Evolutionary conservation across 2,797 vertebrate genomes (phyloP), one percentile per base, ranked within the genome.

Genomic region (Micrastur ruficollis): DNA sequence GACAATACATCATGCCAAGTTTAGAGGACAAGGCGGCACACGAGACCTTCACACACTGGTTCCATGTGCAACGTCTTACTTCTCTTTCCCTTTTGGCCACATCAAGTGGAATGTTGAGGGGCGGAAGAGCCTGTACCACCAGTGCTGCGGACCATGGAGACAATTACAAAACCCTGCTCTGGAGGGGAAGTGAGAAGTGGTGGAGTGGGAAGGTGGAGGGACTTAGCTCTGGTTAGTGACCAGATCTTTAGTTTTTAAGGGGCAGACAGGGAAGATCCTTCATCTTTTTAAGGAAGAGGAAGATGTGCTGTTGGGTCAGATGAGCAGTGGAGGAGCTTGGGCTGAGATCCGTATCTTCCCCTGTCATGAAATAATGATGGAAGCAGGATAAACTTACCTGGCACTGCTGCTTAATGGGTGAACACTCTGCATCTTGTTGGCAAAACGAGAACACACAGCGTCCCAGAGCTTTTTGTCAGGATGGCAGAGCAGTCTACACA

Each of bases 141-240:
- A 59, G 36, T 1, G 2, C 23, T 3, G 14, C 36, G 42, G 31
- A 93, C 29, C 23, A 72, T 1, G 8, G 31, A 34, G 36, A 72
- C 9, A 12, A 29, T 56, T 74, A 31, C 15, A 78, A 65, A 93
- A 42, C 2, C 2, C 20, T 56, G 14, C 21, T 71, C 31, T 1
- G 6, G 36, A 93, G 18, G 14, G 78, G 52, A 94, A 94, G 75
- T 84, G 86, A 63, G 47, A 95, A 89, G 5, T 34, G 23, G 12
- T 56, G 25, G 27, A 82, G 10, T 52, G 26, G 59, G 55, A 85
- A 80, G 42, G 59, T 71, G 20, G n/a, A 66, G 5, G 4, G 31
- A 67, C 47, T 66, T n/a, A 25, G 32, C n/a, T 63, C 38, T 80
- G 47, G 18, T 83, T 90, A 55, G 47, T 82, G 78, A 92, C 27